Evolutionary conservation across 1,140 invertebrate genomes (phyloP), one percentile per base, ranked within the genome.

Genomic region (Pteromalus puparum): DNA sequence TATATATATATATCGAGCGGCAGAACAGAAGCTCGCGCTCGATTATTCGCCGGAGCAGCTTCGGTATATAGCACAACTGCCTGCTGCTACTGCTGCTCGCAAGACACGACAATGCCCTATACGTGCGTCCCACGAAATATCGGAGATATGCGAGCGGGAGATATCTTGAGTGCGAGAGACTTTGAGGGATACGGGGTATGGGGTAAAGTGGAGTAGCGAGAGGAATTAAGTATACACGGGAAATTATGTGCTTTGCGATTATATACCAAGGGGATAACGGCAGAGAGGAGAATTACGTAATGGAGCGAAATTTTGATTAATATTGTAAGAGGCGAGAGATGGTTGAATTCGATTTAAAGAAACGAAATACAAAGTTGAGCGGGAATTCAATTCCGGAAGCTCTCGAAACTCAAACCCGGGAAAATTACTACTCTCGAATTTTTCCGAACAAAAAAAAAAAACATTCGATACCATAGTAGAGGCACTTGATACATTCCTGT

Each of bases 41-140:
- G 76, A 83, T 83, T 83, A 83, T 83, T 83, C 81, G 26, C 61
- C 75, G 15, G 15, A 42, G 72, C 72, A 68, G 30, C 78, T 67
- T 42, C 76, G 26, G 26, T 28, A n/a, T 48, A 38, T 78, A 77
- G 26, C 61, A 65, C 21, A 78, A 2, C n/a, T n/a, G n/a, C 24
- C 30, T 34, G 53, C 46, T 12, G 15, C 67, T 12, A 5, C 67
- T 15, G 26, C 24, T 21, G n/a, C 38, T 48, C 77, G 77, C 30
- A 34, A 70, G 30, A 72, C 67, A 65, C 28, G 75, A 84, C 82
- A 84, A 84, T 74, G 76, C 46, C 46, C 18, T 34, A 46, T 79
- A 72, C 75, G 82, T 73, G 70, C 76, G 67, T 68, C 30, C 83
- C 68, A 53, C 34, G 78, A 38, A 67, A 68, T 80, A 84, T 84